A percentile compares a stretch with the other conserved stretches of the same genome.
phyloP scores from a whole-genome alignment of 2,113 vertebrate species.

The Bothrops jararaca region DNA sequence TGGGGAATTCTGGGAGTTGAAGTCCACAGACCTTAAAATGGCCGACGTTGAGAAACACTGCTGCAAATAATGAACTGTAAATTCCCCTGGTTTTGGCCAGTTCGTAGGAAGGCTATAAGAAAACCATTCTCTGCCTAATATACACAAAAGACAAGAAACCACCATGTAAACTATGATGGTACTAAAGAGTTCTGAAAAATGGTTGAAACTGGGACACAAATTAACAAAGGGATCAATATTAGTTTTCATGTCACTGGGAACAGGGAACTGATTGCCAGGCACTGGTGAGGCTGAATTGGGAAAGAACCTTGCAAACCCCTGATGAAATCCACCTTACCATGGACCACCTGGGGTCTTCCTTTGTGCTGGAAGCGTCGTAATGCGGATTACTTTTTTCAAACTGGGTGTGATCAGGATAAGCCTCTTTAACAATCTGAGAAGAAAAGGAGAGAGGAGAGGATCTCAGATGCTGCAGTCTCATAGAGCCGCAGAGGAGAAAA shows the following conservation, averaged over 20 bases:
- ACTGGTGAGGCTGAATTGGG: background rate
- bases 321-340: slow-evolving; percentile 75
- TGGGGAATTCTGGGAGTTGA: background rate
- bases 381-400: slow-evolving; percentile 88
- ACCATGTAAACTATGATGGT: background rate
- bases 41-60: background rate
- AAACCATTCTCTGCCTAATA: background rate
- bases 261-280: background rate
- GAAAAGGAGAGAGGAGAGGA: background rate
- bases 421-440: slow-evolving; percentile 87
- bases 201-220: too few relatives aligned
- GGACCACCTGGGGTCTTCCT: slow-evolving; percentile 91
- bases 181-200: background rate
- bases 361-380: slow-evolving; percentile 85
- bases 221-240: background rate
- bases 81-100: background rate
- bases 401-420: slow-evolving; percentile 94
- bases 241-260: background rate
- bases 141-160: background rate
- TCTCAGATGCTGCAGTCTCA: background rate
- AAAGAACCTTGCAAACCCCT: background rate
- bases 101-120: background rate
- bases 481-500: background rate
- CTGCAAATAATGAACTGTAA: background rate
- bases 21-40: background rate